Base-by-base conservation (phyloP, 1,140 invertebrate genomes). In the Trigoniulus corallinus region DNA sequence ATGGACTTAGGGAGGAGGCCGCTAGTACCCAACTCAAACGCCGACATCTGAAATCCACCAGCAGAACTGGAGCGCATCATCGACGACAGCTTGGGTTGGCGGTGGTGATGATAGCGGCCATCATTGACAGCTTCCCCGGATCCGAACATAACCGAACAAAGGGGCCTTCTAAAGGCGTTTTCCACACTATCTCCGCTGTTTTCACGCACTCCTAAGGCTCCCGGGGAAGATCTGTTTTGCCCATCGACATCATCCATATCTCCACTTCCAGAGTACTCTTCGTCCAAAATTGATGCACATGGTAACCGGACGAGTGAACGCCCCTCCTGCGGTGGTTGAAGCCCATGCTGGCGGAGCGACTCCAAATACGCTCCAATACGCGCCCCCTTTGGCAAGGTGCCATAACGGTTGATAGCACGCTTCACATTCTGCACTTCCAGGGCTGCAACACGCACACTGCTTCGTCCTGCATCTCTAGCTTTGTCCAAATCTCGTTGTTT, bases 401-500 rank as follows among this genome's bases (percentile, higher is more conserved):
- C 93, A 64, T 95, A 97, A n/a, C 88, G 77, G 68, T 89, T 94
- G 50, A 95, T 94, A 3, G 89, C 89, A 56, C 88, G 79, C 61
- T 92, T 87, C 48, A 97, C 89, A 73, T 96, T 96, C 67, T 94
- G 87, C 55, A 94, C 89, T 70, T 96, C 92, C 53, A 97, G 71
- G 15, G 89, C 85, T 54, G 85, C 87, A 48, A 92, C 84, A 50
- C 72, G 71, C 20, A 84, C 77, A 55, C 76, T 72, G 67, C 54
- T 57, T 18, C 40, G 27, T 43, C 47, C 46, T 48, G 75, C 67
- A 10, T 50, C 47, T 22, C 27, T 34, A 40, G 46, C 37, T n/a
- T 39, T 54, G 44, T 20, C 46, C 2, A 29, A 43, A 22, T 13
- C 37, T 10, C 18, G 4, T 12, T 20, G 42, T 7, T 18, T 24